Conservation (phyloP, 1,140 invertebrate genomes). For the Brachionus asplanchnoidis region DNA sequence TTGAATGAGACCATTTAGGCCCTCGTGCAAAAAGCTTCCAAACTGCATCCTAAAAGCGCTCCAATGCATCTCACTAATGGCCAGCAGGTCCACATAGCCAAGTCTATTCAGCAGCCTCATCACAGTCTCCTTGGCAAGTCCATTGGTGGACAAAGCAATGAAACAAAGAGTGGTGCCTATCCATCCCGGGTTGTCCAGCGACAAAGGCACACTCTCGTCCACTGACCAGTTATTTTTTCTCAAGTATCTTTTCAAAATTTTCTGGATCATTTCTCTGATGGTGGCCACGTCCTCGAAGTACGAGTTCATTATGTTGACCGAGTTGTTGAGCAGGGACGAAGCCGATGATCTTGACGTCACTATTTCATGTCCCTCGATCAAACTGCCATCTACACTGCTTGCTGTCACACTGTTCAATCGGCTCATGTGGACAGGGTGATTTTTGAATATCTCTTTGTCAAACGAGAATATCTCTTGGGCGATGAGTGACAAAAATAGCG, state of each 20-base stretch:
- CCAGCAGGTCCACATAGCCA: conserved; percentile 48
- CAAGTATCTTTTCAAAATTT: conserved; percentile 13
- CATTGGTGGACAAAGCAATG: conserved; percentile 49
- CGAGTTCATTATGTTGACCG: conserved; percentile 35
- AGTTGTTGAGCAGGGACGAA: neutral
- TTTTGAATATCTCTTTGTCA: conserved; percentile 38
- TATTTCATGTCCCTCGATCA: conserved; percentile 12
- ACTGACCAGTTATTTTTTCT: conserved; percentile 37
- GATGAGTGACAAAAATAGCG: neutral
- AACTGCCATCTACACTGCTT: neutral
- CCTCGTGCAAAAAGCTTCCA: conserved; percentile 46
- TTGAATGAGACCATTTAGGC: conserved; percentile 48
- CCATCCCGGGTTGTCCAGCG: conserved; percentile 48
- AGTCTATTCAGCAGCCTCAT: conserved; percentile 45
- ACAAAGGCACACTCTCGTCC: neutral
- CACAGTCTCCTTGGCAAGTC: conserved; percentile 48
- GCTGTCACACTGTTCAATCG: neutral
- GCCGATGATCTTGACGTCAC: neutral
- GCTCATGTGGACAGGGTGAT: conserved; percentile 21
- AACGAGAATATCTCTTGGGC: conserved; percentile 18
- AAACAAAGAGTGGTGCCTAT: conserved; percentile 52
- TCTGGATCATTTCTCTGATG: conserved; percentile 12
- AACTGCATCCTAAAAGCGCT: conserved; percentile 47
- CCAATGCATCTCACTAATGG: conserved; percentile 51
- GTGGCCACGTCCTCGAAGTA: conserved; percentile 28